These are phyloP conservation scores for Cynopterus brachyotis DNA, from an alignment of 2,113 vertebrate species.

Conservation along the genomic window DNA sequence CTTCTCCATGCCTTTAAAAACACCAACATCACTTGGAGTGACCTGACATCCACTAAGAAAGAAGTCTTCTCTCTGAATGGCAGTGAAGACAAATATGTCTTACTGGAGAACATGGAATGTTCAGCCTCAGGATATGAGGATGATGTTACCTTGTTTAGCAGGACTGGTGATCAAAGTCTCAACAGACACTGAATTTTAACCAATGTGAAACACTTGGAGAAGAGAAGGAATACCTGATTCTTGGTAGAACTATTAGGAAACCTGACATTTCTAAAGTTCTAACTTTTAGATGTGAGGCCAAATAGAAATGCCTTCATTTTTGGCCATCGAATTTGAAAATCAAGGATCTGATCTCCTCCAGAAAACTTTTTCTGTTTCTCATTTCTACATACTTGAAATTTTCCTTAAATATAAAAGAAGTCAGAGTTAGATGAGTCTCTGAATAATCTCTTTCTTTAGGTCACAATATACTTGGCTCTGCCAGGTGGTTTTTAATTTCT, in stretches of 20 bases:
- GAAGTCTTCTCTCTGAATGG: background rate
- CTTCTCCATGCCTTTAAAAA: slow-evolving; percentile 88
- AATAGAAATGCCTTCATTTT: background rate
- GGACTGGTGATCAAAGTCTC: slow-evolving; percentile 19
- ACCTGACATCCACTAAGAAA: slow-evolving; percentile 79
- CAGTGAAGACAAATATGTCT: slow-evolving; percentile 76
- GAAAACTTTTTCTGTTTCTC: background rate
- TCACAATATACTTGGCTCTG: background rate
- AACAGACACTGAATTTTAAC: slow-evolving; percentile 7
- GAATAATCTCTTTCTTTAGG: slow-evolving; percentile 8
- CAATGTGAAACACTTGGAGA: background rate
- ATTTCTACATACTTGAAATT: background rate
- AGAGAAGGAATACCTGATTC: background rate
- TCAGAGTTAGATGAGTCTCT: background rate
- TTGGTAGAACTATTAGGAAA: background rate
- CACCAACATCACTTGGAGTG: slow-evolving; percentile 82
- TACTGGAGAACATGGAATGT: slow-evolving; percentile 81
- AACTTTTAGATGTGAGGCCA: background rate
- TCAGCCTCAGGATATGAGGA: slow-evolving; percentile 73
- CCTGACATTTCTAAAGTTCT: background rate
- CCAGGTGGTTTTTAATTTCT: background rate
- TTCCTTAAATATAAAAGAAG: background rate
- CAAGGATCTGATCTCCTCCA: background rate
- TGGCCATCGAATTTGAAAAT: slow-evolving; percentile 13
- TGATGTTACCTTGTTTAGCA: slow-evolving; percentile 80